Evolutionary conservation across 2,797 vertebrate genomes (phyloP), one percentile per base, ranked within the genome.

Genomic region (Champsocephalus gunnari): DNA sequence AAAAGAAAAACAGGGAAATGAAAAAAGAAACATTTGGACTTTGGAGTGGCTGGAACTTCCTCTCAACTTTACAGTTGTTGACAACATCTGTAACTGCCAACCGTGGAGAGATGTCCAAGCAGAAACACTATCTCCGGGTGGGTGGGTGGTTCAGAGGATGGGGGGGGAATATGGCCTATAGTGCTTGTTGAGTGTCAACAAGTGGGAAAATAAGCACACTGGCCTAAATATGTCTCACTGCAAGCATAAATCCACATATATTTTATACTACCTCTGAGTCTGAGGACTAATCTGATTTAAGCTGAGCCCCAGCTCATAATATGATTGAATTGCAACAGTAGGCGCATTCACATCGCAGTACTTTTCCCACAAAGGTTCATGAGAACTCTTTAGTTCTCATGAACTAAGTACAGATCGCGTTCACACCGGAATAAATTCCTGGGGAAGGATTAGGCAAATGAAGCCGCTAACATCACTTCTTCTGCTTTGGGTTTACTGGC

Each of bases 21-120:
- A 87, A 79, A 92, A 90, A 85, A 89, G 74, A 88, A 92, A 92
- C 87, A 90, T 91, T 92, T 90, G 83, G 85, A 89, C 86, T 89
- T 89, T 91, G 82, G 89, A 91, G 88, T 90, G 88, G 84, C 85
- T 91, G 86, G 88, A 92, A 93, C 87, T 91, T 94, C 92, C 92
- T 93, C 85, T 79, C 83, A 74, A 76, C 83, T 90, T 91, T 77
- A 78, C 84, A 91, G 89, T 88, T 77, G 79, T 91, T 92, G 95
- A 94, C 92, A 95, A 93, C 92, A 94, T 93, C 90, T 94, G 92
- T 84, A 84, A 79, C 78, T 92, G 87, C 89, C 87, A 93, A 75
- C 74, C 56, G 75, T 79, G 84, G 92, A 94, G 93, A 95, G 93
- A 95, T 94, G 94, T 93, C 83, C 79, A 82, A 79, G 80, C 70